Conservation (phyloP, 2,113 vertebrate genomes). For the Puntigrus tetrazona region DNA sequence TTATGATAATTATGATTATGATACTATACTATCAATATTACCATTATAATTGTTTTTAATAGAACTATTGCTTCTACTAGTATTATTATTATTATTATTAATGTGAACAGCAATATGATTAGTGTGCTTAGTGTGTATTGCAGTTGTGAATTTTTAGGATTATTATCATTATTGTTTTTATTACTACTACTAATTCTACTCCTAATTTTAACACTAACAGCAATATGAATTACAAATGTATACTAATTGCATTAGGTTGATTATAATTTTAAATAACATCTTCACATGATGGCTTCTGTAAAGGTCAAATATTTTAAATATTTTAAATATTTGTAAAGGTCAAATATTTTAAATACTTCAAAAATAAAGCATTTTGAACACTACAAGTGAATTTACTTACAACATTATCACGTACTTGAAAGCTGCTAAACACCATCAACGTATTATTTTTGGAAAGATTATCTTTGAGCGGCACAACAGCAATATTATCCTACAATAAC, state of each 20-base stretch:
- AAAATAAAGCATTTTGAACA: neutral
- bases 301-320: neutral
- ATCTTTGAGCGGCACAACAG: neutral
- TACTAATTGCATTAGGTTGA: neutral
- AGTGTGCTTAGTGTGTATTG: too few relatives aligned
- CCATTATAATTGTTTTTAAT: too few relatives aligned
- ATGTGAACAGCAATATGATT: too few relatives aligned
- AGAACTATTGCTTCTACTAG: too few relatives aligned
- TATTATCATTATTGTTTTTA: too few relatives aligned
- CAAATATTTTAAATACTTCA: neutral
- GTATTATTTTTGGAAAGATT: neutral
- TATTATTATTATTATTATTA: too few relatives aligned
- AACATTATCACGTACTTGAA: neutral
- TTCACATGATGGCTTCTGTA: neutral
- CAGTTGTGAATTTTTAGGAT: too few relatives aligned
- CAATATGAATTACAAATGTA: too few relatives aligned
- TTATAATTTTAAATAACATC: neutral
- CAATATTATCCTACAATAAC: neutral
- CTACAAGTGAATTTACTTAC: neutral
- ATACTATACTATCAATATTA: too few relatives aligned
- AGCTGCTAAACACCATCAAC: neutral
- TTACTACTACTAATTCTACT: too few relatives aligned
- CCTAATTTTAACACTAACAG: too few relatives aligned
- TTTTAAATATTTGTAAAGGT: neutral
- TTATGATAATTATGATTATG: too few relatives aligned